Conservation (phyloP, 2,113 vertebrate species). For the Nerophis ophidion region DNA sequence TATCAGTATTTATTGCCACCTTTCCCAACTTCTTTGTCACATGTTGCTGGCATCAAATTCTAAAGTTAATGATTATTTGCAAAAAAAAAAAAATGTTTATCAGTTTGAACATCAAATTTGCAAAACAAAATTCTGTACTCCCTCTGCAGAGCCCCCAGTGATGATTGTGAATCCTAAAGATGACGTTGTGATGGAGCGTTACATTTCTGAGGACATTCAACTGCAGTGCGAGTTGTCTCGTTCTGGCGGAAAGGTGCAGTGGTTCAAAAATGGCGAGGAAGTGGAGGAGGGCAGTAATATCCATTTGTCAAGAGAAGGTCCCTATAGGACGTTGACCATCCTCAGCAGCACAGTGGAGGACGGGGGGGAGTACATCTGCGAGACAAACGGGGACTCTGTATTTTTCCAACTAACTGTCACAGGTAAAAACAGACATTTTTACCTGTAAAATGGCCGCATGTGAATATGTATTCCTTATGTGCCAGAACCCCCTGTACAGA, state of each 20-base stretch:
- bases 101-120: too few species aligned
- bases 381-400: constrained; percentile 79
- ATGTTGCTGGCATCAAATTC: too few species aligned
- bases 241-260: constrained; percentile 53
- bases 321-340: constrained; percentile 68
- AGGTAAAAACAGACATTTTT: constrained; percentile 69
- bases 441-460: too few species aligned
- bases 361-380: constrained; percentile 82
- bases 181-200: constrained; percentile 64
- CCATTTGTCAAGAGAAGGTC: constrained; percentile 71
- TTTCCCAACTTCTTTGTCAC: too few species aligned
- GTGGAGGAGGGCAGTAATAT: constrained; percentile 61
- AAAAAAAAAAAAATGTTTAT: too few species aligned
- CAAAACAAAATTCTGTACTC: not conserved
- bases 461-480: not conserved
- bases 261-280: constrained; percentile 82
- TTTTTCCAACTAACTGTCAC: constrained; percentile 79
- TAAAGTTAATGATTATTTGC: too few species aligned
- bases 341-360: constrained; percentile 58
- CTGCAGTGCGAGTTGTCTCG: constrained; percentile 83
- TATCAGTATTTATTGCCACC: too few species aligned
- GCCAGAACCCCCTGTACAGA: constrained; percentile 75
- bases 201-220: constrained; percentile 68
- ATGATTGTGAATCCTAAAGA: constrained; percentile 78
- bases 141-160: constrained; percentile 75